phyloP scores from a whole-genome alignment of 2,888 invertebrate genomes.

The Ypsolopha sequella region DNA sequence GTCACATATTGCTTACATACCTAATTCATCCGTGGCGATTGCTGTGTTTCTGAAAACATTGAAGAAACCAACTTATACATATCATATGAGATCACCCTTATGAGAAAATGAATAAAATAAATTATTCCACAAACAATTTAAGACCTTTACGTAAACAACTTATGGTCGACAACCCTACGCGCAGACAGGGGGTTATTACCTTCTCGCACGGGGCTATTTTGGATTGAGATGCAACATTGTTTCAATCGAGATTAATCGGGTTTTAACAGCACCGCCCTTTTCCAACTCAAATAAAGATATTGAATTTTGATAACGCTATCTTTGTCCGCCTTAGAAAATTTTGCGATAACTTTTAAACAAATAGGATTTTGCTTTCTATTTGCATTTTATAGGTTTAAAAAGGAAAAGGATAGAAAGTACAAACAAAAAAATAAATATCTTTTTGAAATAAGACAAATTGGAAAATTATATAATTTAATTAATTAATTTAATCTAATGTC shows the following conservation, averaged over 20 bases:
- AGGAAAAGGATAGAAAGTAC: too few relatives aligned
- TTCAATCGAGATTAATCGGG: conserved; percentile 52
- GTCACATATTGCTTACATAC: too few relatives aligned
- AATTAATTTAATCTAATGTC: too few relatives aligned
- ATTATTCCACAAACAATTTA: neutral
- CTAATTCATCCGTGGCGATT: neutral
- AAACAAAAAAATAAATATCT: too few relatives aligned
- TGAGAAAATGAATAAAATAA: neutral
- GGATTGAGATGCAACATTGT: conserved; percentile 61
- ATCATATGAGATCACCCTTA: neutral
- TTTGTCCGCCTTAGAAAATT: conserved; percentile 28
- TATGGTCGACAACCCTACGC: neutral
- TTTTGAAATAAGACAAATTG: too few relatives aligned
- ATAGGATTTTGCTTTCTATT: neutral
- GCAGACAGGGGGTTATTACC: neutral
- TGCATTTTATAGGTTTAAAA: too few relatives aligned
- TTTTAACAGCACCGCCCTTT: conserved; percentile 50
- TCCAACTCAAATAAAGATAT: conserved; percentile 62
- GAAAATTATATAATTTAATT: too few relatives aligned
- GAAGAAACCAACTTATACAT: neutral
- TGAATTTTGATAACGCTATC: conserved; percentile 56
- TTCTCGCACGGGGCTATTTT: conserved; percentile 18
- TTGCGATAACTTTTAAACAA: conserved; percentile 14
- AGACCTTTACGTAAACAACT: neutral
- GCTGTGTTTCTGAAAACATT: neutral